Evolutionary conservation across 1,140 invertebrate genomes (phyloP).

Genomic region (Parapsyche elsis): DNA sequence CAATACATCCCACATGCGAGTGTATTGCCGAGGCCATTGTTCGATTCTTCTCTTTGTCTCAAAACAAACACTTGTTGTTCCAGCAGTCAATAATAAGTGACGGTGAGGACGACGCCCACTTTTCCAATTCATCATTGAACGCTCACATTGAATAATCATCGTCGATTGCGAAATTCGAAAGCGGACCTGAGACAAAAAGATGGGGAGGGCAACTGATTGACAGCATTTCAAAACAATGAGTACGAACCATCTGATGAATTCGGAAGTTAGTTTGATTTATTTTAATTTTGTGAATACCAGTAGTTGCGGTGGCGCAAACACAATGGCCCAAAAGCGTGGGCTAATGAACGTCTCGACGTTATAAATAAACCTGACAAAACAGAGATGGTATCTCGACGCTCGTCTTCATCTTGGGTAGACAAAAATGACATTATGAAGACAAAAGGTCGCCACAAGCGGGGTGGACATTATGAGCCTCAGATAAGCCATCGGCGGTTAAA

Average conservation of each 20-base stretch:
- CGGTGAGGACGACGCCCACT: conserved; percentile 15
- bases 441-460: conserved; percentile 45
- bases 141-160: not conserved
- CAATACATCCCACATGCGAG: conserved; percentile 23
- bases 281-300: no score
- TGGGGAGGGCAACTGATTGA: no score
- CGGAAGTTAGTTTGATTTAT: no score
- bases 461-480: conserved; percentile 36
- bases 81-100: conserved; percentile 28
- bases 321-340: not conserved
- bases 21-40: conserved; percentile 22
- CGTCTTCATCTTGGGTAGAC: conserved; percentile 50
- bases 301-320: no score
- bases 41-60: conserved; percentile 27
- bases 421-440: conserved; percentile 56
- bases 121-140: conserved; percentile 12
- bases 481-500: conserved; percentile 20
- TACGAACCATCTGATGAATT: no score
- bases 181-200: not conserved
- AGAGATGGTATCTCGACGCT: conserved; percentile 43
- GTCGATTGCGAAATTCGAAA: conserved; percentile 18
- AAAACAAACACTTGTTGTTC: conserved; percentile 37
- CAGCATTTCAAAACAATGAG: no score
- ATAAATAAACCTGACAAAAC: conserved; percentile 54
- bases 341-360: conserved; percentile 45